Evolutionary conservation across 2,797 vertebrate species (phyloP), one percentile per base, ranked within the genome.

Genomic region (Cheirogaleus major): DNA sequence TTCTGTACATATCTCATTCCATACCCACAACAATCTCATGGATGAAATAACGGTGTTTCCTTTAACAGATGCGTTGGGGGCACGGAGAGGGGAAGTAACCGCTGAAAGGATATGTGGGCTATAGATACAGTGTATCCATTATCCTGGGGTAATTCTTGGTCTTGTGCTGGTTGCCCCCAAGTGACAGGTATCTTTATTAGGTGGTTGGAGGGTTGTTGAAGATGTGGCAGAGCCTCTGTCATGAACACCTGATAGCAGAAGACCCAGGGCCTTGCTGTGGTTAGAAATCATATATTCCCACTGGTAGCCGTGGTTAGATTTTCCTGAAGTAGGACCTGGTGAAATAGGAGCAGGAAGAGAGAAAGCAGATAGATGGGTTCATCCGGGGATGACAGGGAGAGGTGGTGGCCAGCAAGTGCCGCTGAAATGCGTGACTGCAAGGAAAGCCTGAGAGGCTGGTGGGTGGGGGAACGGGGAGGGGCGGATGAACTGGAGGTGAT

Each of bases 401-500:
- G 76, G 8, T 13, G 14, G 88, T 89, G 82, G 83, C 63, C 38
- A 27, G 78, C 55, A 18, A 32, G 35, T 45, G 27, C 57, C n/a
- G 41, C 69, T 41, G 41, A 57, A 73, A 83, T 78, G 55, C n/a
- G 59, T 17, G 57, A 18, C 57, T 75, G 11, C 41, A 55, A 30
- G n/a, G 61, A 32, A 50, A 61, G 41, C 25, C 14, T 67, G 1
- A 18, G 30, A 41, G 48, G 45, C 50, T 35, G 27, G 25, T 82
- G 69, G 23, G 18, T 32, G 10, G 48, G 43, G n/a, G 5, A 50
- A 6, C 0, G 1, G 8, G 27, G 4, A 12, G 48, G 22, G 22
- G 8, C 13, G 4, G 48, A 1, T 32, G 65, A n/a, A 10, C 57
- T 4, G 45, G 52, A 32, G 41, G 4, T 17, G 25, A 48, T 12